phyloP scores from a whole-genome alignment of 2,888 invertebrate species.

The Nephrotoma guestfalica region DNA sequence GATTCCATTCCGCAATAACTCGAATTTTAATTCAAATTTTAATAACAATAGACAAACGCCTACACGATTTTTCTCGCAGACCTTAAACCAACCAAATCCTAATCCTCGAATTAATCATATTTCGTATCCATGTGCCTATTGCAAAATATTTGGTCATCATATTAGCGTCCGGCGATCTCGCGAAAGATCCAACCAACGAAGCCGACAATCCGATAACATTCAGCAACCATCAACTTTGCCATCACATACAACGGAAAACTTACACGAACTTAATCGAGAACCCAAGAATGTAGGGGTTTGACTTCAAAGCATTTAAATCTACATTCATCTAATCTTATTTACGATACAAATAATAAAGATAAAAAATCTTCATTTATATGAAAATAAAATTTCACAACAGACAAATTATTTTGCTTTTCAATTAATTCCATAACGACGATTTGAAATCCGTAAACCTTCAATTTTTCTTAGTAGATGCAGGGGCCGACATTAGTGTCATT shows the following conservation, averaged over 20 bases:
- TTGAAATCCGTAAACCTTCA: neutral
- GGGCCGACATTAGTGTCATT: too few species aligned
- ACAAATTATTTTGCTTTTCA: neutral
- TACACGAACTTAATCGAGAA: neutral
- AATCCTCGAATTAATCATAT: neutral
- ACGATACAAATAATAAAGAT: neutral
- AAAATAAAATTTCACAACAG: neutral
- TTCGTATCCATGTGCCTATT: neutral
- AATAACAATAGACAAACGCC: neutral
- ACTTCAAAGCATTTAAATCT: neutral
- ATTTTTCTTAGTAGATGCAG: conserved; percentile 10
- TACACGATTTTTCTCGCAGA: too few species aligned
- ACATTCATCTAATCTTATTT: neutral
- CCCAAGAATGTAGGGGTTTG: neutral
- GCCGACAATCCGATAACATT: neutral
- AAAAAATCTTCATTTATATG: too few species aligned
- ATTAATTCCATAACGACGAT: neutral
- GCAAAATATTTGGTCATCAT: neutral
- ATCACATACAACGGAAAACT: neutral
- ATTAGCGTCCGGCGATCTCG: neutral
- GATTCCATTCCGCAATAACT: neutral
- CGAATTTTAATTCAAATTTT: neutral
- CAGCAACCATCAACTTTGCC: too few species aligned
- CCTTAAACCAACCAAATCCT: too few species aligned
- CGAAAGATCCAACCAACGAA: neutral